Conservation (phyloP, 2,113 vertebrate species). For the Progne subis region DNA sequence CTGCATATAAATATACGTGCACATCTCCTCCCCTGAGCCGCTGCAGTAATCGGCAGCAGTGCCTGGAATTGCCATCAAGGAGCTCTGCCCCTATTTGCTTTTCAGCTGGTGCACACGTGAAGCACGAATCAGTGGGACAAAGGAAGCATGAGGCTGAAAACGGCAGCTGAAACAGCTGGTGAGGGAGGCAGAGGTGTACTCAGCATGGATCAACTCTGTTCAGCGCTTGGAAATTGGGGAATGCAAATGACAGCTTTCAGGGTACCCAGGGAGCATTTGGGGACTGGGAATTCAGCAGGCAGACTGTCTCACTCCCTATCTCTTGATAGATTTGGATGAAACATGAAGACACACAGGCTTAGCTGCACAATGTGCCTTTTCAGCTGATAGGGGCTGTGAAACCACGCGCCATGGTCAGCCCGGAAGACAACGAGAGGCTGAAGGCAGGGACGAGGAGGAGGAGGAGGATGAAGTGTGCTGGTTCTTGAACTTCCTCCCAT, state of each 20-base stretch:
- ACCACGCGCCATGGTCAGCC: background rate
- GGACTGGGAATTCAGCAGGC: background rate
- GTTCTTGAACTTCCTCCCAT: background rate
- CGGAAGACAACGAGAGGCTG: background rate
- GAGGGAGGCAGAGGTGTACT: background rate
- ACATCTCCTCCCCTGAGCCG: background rate
- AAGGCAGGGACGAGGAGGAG: background rate
- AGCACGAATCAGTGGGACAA: background rate
- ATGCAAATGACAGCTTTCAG: background rate
- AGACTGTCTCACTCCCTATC: background rate
- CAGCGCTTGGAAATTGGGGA: background rate
- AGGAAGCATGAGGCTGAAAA: background rate
- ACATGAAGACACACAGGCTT: background rate
- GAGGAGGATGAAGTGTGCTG: background rate
- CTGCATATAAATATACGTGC: background rate
- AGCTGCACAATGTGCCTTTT: background rate
- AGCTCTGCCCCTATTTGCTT: background rate
- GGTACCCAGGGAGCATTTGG: background rate
- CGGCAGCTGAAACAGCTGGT: background rate
- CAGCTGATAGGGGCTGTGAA: background rate
- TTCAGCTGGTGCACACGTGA: fast-evolving
- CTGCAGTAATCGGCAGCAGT: background rate
- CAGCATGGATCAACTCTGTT: background rate
- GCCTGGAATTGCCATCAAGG: background rate
- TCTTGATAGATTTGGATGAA: background rate